A percentile compares a stretch with the other conserved stretches of the same genome.
Evolutionary conservation across 2,888 invertebrate species (phyloP).

Genomic region (Beris morrisii): DNA sequence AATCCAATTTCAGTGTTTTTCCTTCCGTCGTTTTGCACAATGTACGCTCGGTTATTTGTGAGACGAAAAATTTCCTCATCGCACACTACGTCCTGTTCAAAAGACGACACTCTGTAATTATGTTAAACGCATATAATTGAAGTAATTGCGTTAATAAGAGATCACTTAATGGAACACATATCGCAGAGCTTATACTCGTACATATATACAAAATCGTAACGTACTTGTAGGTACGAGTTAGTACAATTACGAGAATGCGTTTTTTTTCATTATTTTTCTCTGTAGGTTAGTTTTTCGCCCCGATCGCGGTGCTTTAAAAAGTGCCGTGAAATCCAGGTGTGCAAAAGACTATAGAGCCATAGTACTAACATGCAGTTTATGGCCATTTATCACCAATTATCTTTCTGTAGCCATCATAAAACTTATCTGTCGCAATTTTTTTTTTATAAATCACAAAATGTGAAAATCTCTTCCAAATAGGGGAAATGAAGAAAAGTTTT

Average conservation of each 20-base stretch:
- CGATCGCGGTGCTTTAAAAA: too few species aligned
- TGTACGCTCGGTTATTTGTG: neutral
- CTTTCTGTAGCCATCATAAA: slow-evolving; percentile 3
- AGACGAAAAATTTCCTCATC: slow-evolving; percentile 30
- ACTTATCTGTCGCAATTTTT: slow-evolving; percentile 18
- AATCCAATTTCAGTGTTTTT: too few species aligned
- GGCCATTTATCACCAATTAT: slow-evolving; percentile 22
- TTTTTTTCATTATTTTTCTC: neutral
- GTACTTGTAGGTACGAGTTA: too few species aligned
- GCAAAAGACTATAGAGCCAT: too few species aligned
- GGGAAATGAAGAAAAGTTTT: neutral
- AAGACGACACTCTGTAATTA: slow-evolving; percentile 27
- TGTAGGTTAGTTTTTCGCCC: neutral
- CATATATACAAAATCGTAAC: too few species aligned
- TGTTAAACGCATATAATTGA: slow-evolving; percentile 37
- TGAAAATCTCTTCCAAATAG: slow-evolving; percentile 14
- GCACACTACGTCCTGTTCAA: slow-evolving; percentile 1
- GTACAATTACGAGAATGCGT: too few species aligned
- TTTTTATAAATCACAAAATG: neutral
- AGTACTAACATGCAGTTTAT: slow-evolving; percentile 8
- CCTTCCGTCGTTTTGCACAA: too few species aligned
- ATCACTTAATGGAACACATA: slow-evolving; percentile 16
- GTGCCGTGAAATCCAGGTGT: too few species aligned
- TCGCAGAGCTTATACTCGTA: too few species aligned
- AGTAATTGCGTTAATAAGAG: slow-evolving; percentile 34